Evolutionary conservation across 2,797 vertebrate genomes (phyloP), one percentile per base, ranked within the genome.

Genomic region (Triplophysa yarkandensis): DNA sequence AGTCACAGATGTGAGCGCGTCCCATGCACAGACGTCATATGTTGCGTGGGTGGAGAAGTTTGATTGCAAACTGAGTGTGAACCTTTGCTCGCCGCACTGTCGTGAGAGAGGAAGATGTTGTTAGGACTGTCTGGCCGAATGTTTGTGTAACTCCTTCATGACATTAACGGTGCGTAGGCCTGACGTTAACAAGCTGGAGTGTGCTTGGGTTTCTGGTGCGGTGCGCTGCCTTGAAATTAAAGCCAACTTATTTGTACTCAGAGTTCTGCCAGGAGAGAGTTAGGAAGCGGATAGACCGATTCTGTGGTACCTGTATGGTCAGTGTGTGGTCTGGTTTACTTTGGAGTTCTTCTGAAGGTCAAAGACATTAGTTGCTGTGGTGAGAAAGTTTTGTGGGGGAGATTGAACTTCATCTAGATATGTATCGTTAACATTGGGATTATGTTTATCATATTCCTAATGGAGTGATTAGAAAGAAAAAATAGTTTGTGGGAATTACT

Each of bases 121-220:
- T 80, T 66, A 60, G 73, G 76, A 76, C 85, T 83, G 71, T 82
- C 74, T 82, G 83, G 81, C 34, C 19, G 81, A 85, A 88, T 89
- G 88, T 88, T 90, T 89, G 88, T 82, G 85, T 81, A 86, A 81
- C 85, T 87, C 89, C 89, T 90, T 91, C 90, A 90, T 89, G 86
- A 90, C 85, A 87, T 87, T 85, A 87, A 85, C 85, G 77, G 85
- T 83, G 82, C 84, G 77, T 89, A 79, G 85, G 80, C 77, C 64
- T 77, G 82, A 87, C 81, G 81, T 84, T 88, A 88, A 87, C 83
- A 83, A 81, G 84, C 83, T 84, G 63, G 77, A 86, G 77, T 62
- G 80, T 66, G 74, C 63, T 73, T 64, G 55, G 76, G 68, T 55
- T 62, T 77, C 66, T 81, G 77, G 65, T 81, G 67, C 79, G 41